Base-by-base conservation (phyloP, 2,888 invertebrate genomes). In the Calliopum simillimum region DNA sequence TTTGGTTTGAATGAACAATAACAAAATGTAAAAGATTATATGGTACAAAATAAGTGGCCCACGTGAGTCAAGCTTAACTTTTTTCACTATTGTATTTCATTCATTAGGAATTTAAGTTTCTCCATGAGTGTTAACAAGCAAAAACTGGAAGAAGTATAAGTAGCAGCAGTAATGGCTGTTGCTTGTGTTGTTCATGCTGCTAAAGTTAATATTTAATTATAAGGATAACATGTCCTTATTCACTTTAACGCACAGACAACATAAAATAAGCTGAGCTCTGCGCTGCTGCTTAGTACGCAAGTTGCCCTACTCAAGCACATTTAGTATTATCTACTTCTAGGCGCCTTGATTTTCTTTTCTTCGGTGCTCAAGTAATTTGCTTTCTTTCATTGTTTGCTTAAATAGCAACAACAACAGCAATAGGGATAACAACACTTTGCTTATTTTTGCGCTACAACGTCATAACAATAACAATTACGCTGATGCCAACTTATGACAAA, bases 221-320 rank as follows among this genome's bases (percentile, higher is more conserved):
- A 43, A 59, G 59, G 43, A 59, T 59, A 59, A 59, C 59, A 59
- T 58, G 58, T 59, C 4, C 59, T 59, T 33, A 59, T 19, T 33
- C 4, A 2, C 41, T 8, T 33, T 59, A 59, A 59, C 33, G 33
- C 43, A 41, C 41, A 33, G 41, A 43, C 19, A 33, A 33, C n/a
- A 21, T 53, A 13, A 14, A 23, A 23, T 23, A 23, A 16, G n/a
- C n/a, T 33, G n/a, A 58, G 58, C 33, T 58, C 25, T 14, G 16
- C 33, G 19, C 19, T 21, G 16, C 11, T 16, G 16, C n/a, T 41
- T 33, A n/a, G n/a, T n/a, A n/a, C n/a, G n/a, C n/a, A n/a, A n/a
- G n/a, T n/a, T n/a, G n/a, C n/a, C n/a, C n/a, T 33, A 11, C 11
- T 4, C 23, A 6, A 58, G 58, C 25, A n/a, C 25, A 58, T 33